phyloP scores from a whole-genome alignment of 1,140 invertebrate genomes.

The Scaptomyza pallida region DNA sequence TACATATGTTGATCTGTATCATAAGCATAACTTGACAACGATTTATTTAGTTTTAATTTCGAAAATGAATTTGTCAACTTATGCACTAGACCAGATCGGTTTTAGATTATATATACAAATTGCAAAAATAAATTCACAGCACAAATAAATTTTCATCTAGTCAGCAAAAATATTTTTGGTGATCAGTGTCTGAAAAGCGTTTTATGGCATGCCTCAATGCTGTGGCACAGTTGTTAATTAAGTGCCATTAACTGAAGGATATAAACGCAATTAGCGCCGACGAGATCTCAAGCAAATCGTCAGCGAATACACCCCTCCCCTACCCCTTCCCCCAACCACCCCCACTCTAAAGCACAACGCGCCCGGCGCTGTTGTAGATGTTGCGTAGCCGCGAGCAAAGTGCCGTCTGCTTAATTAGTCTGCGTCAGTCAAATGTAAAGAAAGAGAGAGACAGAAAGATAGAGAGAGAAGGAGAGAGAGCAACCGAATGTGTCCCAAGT shows the following conservation, averaged over 20 bases:
- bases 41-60: constrained; percentile 6
- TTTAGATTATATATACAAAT: not conserved
- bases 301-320: constrained; percentile 1
- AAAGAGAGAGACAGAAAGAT: not conserved
- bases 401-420: constrained; percentile 81
- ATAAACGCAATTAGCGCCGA: constrained; percentile 82
- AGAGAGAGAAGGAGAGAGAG: not conserved
- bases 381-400: constrained; percentile 67
- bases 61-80: constrained; percentile 8
- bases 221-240: constrained; percentile 79
- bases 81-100: not conserved
- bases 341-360: constrained; percentile 25
- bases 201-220: constrained; percentile 62
- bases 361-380: constrained; percentile 74
- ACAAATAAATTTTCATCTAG: constrained; percentile 44
- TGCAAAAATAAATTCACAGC: constrained; percentile 1
- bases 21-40: not conserved
- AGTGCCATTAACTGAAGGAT: constrained; percentile 82
- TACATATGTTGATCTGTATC: not conserved
- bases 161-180: constrained; percentile 23
- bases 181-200: constrained; percentile 48
- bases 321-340: not conserved
- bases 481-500: constrained; percentile 51
- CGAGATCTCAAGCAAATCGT: constrained; percentile 77
- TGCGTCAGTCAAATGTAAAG: constrained; percentile 32